Base-by-base conservation (phyloP, 2,888 invertebrate species). In the Cryptus viduatorius region DNA sequence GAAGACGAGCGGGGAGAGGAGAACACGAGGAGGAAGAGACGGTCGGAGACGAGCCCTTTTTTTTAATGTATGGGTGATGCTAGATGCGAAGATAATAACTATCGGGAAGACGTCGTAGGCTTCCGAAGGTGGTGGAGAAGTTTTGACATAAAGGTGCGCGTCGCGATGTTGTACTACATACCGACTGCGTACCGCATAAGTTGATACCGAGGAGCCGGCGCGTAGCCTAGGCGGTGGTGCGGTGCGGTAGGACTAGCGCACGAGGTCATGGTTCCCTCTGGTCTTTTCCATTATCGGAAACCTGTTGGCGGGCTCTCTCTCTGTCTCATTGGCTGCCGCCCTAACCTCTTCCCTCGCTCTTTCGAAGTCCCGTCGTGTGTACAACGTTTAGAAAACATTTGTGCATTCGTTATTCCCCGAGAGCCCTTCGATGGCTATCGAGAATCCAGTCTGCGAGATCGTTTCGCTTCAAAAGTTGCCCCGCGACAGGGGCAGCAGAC, bases 211-310 rank as follows among this genome's bases (percentile, higher is more conserved):
- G 31, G 59, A n/a, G 14, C 59, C 59, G 5, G 24, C 44, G 65
- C 53, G 59, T 64, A 61, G 50, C 68, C 69, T 84, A 84, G 81
- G 65, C 50, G 59, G 69, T 67, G 79, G 29, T 71, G 76, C 67
- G 78, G 75, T 79, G 83, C 75, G 83, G 84, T 86, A 84, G 82
- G 85, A 86, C 85, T 86, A 85, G 86, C 85, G 77, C 83, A 86
- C 86, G 85, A 86, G 85, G 86, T 86, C 86, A 86, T 85, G 86
- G 85, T 86, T 82, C 83, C 83, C 82, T 76, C 79, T 83, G 84
- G 80, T 81, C 80, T 81, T 77, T 64, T 72, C 76, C 86, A 84
- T 84, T 84, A 86, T 79, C 80, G 80, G 80, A 86, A 86, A 86
- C 84, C 84, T 77, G 86, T 86, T 83, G 71, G 82, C 76, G 79